Base-by-base conservation (phyloP, 2,113 vertebrate species). In the Hydropotes inermis region DNA sequence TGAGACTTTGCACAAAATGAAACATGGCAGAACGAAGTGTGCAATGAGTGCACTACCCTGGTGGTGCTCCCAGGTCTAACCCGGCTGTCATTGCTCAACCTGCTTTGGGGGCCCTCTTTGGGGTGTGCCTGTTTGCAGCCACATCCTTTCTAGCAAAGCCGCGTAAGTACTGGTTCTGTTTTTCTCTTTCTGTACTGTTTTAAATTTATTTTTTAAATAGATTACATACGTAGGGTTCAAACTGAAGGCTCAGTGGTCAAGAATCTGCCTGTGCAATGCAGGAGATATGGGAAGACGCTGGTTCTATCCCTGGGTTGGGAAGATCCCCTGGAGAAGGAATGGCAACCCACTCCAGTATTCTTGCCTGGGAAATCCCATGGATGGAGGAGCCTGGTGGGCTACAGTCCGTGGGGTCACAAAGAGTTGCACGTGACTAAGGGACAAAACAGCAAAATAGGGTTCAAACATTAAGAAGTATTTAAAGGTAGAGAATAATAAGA, bases 141-240 rank as follows among this genome's bases (percentile, higher is more conserved):
- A 95, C 95, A 81, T 94, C 61, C 83, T 79, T 94, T 12, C 50
- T 27, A 84, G 84, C 33, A n/a, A 93, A 78, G 84, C 90, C 95
- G 58, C 50, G 6, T 6, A 95, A 84, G 52, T 14, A 52, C 81
- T 36, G 64, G 52, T 97, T 97, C 87, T 76, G 81, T 87, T 95
- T 98, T 97, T 94, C 58, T 85, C 36, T 93, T 97, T 96, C 83
- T 70, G 33, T 61, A 74, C 64, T 88, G 15, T 89, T 96, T 96
- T 57, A 74, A 30, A 57, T 87, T 76, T 60, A 76, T 61, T 95
- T 91, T 95, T 89, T 28, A 27, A 83, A 45, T n/a, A 43, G 74
- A n/a, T 92, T 52, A 47, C 10, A 8, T 81, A 33, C 33, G n/a
- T 17, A 30, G 6, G 9, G 39, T 50, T 89, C 45, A 52, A 61